Base-by-base conservation (phyloP, 2,888 invertebrate genomes). In the Pimpla rufipes region DNA sequence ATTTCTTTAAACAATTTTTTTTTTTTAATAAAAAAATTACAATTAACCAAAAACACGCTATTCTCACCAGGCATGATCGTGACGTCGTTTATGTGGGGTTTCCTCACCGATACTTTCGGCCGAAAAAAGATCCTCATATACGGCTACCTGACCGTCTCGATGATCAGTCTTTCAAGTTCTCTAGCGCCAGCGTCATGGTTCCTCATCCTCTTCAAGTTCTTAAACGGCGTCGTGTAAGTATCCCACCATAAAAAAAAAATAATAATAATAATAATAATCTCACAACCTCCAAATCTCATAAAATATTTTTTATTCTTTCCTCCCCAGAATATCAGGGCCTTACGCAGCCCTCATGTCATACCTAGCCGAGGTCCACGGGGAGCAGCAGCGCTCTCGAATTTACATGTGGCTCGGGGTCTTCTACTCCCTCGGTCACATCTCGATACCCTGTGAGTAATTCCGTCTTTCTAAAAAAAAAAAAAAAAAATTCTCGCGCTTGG, bases 401-500 rank as follows among this genome's bases (percentile, higher is more conserved):
- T 92, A 92, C 77, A 92, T 93, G 93, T 93, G 93, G 92, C 84
- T 92, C 40, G 92, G 92, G 16, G 90, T 91, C 10, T 90, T 91
- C 42, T 92, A 91, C 74, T 92, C 92, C 0, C 86, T 92, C 13
- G 93, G 91, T 59, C 90, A 92, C 76, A 92, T 92, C 83, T 91
- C 90, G 5, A 93, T 97, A 81, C 96, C 96, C 7, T 94, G 96
- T 96, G 91, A 93, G 92, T 86, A 45, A 35, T 37, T 35, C n/a
- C 13, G n/a, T n/a, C n/a, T n/a, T n/a, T n/a, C n/a, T n/a, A n/a
- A n/a, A n/a, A n/a, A n/a, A n/a, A n/a, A n/a, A n/a, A n/a, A n/a
- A n/a, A n/a, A n/a, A n/a, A n/a, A n/a, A n/a, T n/a, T n/a, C n/a
- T n/a, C n/a, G n/a, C n/a, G n/a, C n/a, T n/a, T n/a, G n/a, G n/a